Evolutionary conservation across 1,140 invertebrate genomes (phyloP), one percentile per base, ranked within the genome.

Genomic region (Nasonia vitripennis): DNA sequence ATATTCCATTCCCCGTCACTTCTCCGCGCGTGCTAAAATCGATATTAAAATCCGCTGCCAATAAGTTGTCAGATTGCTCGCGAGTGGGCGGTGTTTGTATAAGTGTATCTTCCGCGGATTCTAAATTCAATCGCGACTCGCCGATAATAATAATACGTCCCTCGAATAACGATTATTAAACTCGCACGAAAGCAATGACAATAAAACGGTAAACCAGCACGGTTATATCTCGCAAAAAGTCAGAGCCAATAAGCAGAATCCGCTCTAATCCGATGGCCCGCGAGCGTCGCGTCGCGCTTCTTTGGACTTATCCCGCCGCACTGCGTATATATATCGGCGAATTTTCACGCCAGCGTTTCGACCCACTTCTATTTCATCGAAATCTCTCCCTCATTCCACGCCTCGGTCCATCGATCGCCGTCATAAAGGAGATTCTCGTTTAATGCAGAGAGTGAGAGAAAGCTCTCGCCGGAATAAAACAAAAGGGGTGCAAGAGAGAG

Each of bases 321-420:
- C 55, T 62, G 6, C 17, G 17, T n/a, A 17, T 20, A 4, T 48
- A 62, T 45, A 77, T 77, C 34, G n/a, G 6, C n/a, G 11, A 34
- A 83, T 83, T 83, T 83, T 83, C 37, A 37, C 23, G 68, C 73
- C 27, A 27, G 71, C 31, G 41, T 77, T 67, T 10, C 73, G 81
- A 83, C 81, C 81, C 77, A 83, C 81, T 83, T 83, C 77, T 83
- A 77, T 83, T 83, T 83, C 81, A 83, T 83, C 74, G 73, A 67
- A 77, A 77, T 82, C 70, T 73, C 45, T 2, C 41, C 27, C 68
- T 45, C 77, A 20, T 78, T 82, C 17, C 70, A 34, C 79, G 45
- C 41, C 67, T 37, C 51, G 27, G 20, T n/a, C 31, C 74, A 82
- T 82, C 48, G 81, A 82, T 82, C 23, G 51, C 34, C 45, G 31